Evolutionary conservation across 92 coral and sea anemone genomes (phyloP).

Genomic region (Diadumene lineata): DNA sequence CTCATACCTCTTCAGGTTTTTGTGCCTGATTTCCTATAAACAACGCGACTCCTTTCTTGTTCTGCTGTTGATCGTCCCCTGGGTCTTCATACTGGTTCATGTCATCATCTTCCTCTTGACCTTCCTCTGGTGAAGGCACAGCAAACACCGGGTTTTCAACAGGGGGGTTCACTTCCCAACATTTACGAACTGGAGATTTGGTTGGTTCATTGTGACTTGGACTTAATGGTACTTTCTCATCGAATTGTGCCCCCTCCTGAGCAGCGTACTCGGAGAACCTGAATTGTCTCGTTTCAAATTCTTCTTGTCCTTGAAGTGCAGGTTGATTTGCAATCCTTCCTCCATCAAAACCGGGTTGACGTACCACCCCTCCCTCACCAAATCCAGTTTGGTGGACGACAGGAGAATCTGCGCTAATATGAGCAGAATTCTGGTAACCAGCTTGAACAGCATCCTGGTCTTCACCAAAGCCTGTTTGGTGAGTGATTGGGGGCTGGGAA

Average conservation of each 20-base stretch:
- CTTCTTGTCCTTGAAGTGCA: conserved; percentile 11
- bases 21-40: conserved; percentile 73
- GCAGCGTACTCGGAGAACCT: conserved; percentile 74
- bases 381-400: not conserved
- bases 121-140: conserved; percentile 26
- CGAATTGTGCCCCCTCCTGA: not conserved
- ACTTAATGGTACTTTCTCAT: not conserved
- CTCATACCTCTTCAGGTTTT: conserved; percentile 49
- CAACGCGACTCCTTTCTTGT: conserved; percentile 75
- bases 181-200: conserved; percentile 32
- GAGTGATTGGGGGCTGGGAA: conserved; percentile 1
- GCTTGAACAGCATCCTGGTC: not conserved
- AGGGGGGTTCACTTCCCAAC: conserved; percentile 53
- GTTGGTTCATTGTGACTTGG: conserved; percentile 14
- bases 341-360: not conserved
- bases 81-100: conserved; percentile 20
- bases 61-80: conserved; percentile 14
- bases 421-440: not conserved
- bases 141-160: conserved; percentile 40
- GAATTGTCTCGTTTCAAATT: conserved; percentile 74
- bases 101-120: conserved; percentile 18
- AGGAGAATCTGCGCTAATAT: too few relatives aligned
- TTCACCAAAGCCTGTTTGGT: too few relatives aligned
- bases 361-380: too few relatives aligned
- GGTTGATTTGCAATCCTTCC: conserved; percentile 1